Percentiles rank a stretch among this genome's conserved stretches.
phyloP scores from a whole-genome alignment of 2,888 invertebrate genomes.

The Oxytorus armatus region DNA sequence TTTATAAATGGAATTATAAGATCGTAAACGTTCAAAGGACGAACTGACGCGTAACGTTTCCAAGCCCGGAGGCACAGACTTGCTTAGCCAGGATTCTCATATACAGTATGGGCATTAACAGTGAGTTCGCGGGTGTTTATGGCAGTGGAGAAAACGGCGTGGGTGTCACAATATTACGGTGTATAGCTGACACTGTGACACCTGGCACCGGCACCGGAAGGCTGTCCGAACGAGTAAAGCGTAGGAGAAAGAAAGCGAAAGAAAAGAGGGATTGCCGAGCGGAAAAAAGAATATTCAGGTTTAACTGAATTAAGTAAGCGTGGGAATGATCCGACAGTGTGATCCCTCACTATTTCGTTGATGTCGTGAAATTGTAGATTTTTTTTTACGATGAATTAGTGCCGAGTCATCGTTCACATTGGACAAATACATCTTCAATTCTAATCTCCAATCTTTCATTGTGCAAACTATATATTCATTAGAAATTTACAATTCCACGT shows the following conservation, averaged over 20 bases:
- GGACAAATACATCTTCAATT: not conserved
- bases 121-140: constrained; percentile 59
- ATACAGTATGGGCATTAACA: not conserved
- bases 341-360: too few species aligned
- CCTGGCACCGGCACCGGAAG: constrained; percentile 47
- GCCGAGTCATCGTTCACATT: not conserved
- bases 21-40: constrained; percentile 6
- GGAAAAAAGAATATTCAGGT: constrained; percentile 59
- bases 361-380: not conserved
- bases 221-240: not conserved
- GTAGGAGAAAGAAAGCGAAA: constrained; percentile 31
- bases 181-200: constrained; percentile 74
- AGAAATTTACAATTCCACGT: not conserved
- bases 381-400: not conserved
- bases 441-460: not conserved
- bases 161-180: constrained; percentile 74
- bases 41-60: not conserved
- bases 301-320: not conserved
- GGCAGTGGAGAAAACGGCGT: constrained; percentile 69
- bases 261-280: constrained; percentile 59
- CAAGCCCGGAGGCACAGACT: constrained; percentile 22
- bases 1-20: constrained; percentile 16
- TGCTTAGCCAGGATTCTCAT: constrained; percentile 29
- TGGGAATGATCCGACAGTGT: too few species aligned
- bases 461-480: not conserved